phyloP scores from a whole-genome alignment of 1,140 invertebrate genomes.

The Aphelinus atriplicis region DNA sequence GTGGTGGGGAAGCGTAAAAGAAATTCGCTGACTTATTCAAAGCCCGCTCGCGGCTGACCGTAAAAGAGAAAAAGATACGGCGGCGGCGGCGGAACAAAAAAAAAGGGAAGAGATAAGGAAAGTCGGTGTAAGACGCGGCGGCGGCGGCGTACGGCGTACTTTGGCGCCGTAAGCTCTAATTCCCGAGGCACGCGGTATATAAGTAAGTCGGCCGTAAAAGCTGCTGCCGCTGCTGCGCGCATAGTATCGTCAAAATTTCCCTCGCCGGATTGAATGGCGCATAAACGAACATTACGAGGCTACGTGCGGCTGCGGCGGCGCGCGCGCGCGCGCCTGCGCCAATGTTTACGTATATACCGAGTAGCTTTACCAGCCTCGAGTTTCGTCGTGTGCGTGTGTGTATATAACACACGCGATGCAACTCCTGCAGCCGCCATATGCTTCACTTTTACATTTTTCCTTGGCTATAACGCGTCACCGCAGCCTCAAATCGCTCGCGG shows the following conservation, averaged over 20 bases:
- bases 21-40: conserved; percentile 28
- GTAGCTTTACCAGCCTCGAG: too few relatives aligned
- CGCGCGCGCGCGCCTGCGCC: too few relatives aligned
- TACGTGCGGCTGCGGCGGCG: conserved; percentile 21
- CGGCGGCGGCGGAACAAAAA: conserved; percentile 36
- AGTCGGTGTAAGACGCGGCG: conserved; percentile 41
- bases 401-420: too few relatives aligned
- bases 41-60: conserved; percentile 12
- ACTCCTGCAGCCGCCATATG: too few relatives aligned
- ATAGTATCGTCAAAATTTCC: conserved; percentile 33
- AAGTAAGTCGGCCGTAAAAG: conserved; percentile 32
- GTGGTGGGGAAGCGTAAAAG: background rate
- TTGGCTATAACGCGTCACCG: too few relatives aligned
- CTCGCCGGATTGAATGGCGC: conserved; percentile 14
- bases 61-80: conserved; percentile 13
- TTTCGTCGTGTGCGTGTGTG: too few relatives aligned
- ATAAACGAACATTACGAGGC: conserved; percentile 33
- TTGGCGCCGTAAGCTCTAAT: conserved; percentile 33
- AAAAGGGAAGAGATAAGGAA: conserved; percentile 8
- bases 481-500: too few relatives aligned
- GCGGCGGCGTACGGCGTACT: conserved; percentile 21
- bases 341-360: background rate
- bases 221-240: background rate
- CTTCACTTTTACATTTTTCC: too few relatives aligned
- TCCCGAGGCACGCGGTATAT: conserved; percentile 7